Evolutionary conservation across 2,888 invertebrate genomes (phyloP), one percentile per base, ranked within the genome.

Genomic region (Perizoma affinitatum): DNA sequence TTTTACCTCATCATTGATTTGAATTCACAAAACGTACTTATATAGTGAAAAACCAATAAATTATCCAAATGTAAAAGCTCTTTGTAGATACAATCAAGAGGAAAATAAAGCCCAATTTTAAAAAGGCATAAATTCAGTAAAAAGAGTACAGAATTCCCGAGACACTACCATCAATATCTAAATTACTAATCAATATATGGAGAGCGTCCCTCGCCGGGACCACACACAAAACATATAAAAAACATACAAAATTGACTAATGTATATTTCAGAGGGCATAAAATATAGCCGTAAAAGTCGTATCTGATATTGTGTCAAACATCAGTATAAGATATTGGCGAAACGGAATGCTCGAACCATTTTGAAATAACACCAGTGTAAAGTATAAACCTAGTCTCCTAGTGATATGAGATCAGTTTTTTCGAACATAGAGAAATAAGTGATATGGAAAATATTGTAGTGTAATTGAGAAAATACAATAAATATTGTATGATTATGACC

Each of bases 251-350:
- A 74, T 74, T 69, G 62, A 64, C 74, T 78, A 78, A 80, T 78
- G 77, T 76, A 78, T 75, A 76, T 79, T 80, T 78, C 74, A 68
- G 72, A 70, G 72, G 73, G 70, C 66, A 78, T 78, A 78, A 79
- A 80, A 72, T 61, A 72, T 66, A 61, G 73, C 72, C 74, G 74
- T 86, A 84, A 86, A 85, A 73, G 83, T 85, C 83, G 72, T 72
- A 73, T 64, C 71, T 69, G 74, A 76, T 80, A 75, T 78, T 74
- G 76, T 80, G 83, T 83, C 85, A 83, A 84, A 84, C 84, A 86
- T 86, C 80, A 81, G 83, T 83, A 83, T 84, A 74, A 77, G 77
- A 84, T 84, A 87, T 85, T 82, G 82, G 73, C 68, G 68, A 72
- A 71, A 50, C 42, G 5, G 49, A 48, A 61, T 56, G 49, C 49